A percentile compares a stretch with the other conserved stretches of the same genome.
Conservation (phyloP, 1,140 invertebrate genomes). For the Neodiprion pinetum region DNA sequence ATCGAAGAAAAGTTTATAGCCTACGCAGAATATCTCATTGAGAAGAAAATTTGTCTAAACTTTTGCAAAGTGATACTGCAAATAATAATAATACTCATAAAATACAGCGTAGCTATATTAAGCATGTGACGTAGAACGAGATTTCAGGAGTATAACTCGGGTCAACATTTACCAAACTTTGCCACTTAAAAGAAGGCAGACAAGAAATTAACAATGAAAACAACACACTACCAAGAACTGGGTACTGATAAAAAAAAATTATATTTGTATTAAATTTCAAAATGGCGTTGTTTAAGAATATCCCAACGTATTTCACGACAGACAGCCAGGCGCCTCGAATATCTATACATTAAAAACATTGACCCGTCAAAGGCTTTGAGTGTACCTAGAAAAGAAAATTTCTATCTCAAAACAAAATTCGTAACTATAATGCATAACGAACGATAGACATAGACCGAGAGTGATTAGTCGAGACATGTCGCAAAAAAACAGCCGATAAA, state of each 20-base stretch:
- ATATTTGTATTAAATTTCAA: conserved; percentile 17
- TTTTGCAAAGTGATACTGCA: no score
- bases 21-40: no score
- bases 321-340: not conserved
- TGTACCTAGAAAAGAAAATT: not conserved
- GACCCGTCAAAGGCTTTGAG: not conserved
- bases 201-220: not conserved
- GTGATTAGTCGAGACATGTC: not conserved
- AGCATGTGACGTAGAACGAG: no score
- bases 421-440: not conserved
- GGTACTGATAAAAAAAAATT: not conserved
- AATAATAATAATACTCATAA: no score
- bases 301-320: not conserved
- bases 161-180: no score
- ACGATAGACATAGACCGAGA: conserved; percentile 8
- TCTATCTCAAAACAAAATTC: conserved; percentile 22
- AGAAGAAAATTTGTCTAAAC: not conserved
- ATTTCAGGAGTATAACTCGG: no score
- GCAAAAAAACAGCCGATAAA: no score
- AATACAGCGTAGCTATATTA: no score
- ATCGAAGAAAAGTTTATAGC: no score
- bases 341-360: conserved; percentile 4
- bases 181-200: no score
- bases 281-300: conserved; percentile 2
- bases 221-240: not conserved